Base-by-base conservation (phyloP, 2,113 vertebrate genomes). In the Phyllostomus hastatus region DNA sequence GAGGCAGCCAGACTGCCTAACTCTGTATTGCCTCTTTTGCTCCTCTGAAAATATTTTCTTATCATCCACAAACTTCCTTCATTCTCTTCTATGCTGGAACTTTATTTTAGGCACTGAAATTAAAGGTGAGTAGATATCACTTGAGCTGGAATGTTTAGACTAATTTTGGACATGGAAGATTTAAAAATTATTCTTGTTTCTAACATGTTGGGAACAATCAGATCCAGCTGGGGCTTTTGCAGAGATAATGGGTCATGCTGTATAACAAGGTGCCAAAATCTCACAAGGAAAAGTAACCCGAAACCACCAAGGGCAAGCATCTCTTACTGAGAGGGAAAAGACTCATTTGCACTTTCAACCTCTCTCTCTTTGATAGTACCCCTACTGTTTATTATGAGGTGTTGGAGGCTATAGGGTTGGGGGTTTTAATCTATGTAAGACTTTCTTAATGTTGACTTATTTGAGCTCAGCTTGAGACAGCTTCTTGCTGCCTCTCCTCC, bases 181-280 rank as follows among this genome's bases (percentile, higher is more conserved):
- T 83, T 97, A 59, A 94, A 2, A 69, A 88, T 72, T 94, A 75
- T 76, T 96, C 15, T 90, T 90, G 35, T 6, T 76, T 94, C 48
- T 93, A 75, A 54, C 26, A 66, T 16, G 8, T 52, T 91, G 43
- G n/a, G 57, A 75, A 7, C 22, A 90, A 59, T 69, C 9, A 76
- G 43, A 35, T 78, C 35, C 72, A 50, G 31, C 72, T 72, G 50
- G 10, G 19, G 1, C 12, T 86, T 92, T 85, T 90, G 66, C 43
- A 92, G 52, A 94, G 57, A 28, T 92, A 72, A n/a, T 66, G 24
- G 24, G 22, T 92, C 3, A 15, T 94, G 8, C 46, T 87, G 14
- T 59, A 67, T 41, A 81, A 95, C 33, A 91, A 78, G 46, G 83
- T 91, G 46, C 9, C 82, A 59, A 87, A 96, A 88, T 48, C 72